phyloP scores from a whole-genome alignment of 2,888 invertebrate species.

The Prionchulus punctatus region DNA sequence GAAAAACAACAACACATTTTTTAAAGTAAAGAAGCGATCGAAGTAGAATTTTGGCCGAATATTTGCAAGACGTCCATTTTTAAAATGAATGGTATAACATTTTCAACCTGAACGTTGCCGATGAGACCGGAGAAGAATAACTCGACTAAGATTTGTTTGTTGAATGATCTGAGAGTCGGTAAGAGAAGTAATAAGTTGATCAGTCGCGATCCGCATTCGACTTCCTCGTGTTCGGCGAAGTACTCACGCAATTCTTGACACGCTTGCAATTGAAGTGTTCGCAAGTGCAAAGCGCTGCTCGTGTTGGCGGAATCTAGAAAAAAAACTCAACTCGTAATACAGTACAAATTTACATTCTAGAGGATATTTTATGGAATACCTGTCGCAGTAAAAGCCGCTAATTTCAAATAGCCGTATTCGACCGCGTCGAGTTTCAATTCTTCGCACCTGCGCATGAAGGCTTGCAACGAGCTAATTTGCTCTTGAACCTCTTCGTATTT shows the following conservation, averaged over 20 bases:
- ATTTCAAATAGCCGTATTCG: constrained; percentile 29
- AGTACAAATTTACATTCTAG: not conserved
- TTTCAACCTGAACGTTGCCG: constrained; percentile 82
- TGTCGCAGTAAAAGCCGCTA: constrained; percentile 26
- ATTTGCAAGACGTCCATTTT: constrained; percentile 39
- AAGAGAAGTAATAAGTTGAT: constrained; percentile 36
- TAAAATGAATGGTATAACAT: constrained; percentile 76
- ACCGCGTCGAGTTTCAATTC: constrained; percentile 18
- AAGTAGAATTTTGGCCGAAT: constrained; percentile 1
- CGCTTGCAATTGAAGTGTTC: not conserved
- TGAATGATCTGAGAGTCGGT: constrained; percentile 46
- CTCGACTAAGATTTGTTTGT: constrained; percentile 57
- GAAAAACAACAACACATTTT: no score
- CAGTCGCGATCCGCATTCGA: not conserved
- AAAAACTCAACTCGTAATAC: not conserved
- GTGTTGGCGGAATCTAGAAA: not conserved
- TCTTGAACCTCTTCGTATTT: constrained; percentile 22
- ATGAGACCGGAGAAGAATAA: constrained; percentile 78
- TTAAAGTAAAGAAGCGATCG: no score
- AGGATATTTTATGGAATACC: constrained; percentile 13
- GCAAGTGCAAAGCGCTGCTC: not conserved
- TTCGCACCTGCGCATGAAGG: constrained; percentile 16
- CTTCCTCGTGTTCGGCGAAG: not conserved
- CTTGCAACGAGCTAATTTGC: constrained; percentile 17
- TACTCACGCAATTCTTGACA: not conserved